Evolutionary conservation across 2,888 invertebrate genomes (phyloP), one percentile per base, ranked within the genome.

Genomic region (Caenorhabditis imperialis): DNA sequence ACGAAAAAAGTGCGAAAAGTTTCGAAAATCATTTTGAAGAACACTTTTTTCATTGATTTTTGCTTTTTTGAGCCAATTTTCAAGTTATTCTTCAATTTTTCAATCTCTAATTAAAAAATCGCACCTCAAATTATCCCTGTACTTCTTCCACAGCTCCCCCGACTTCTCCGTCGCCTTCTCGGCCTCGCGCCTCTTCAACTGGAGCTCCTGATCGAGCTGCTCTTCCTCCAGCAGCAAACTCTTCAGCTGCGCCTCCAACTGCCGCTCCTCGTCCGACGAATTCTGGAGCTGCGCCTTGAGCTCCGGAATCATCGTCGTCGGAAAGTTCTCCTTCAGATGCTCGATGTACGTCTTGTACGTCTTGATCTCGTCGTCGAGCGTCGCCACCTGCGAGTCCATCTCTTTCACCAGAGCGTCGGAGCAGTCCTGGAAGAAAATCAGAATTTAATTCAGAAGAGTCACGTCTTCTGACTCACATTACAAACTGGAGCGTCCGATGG

Each of bases 401-500:
- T 81, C 84, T 1, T 69, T 58, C 25, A 79, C 40, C 35, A 85
- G 70, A 27, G 78, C 78, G 22, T 78, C 79, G 12, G 86, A 79
- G 65, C 87, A 87, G 37, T 85, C 84, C 83, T 85, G 45, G 44
- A 81, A 60, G 20, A 27, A 18, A 38, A 23, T 3, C 7, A 60
- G 6, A n/a, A 58, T n/a, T 22, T 44, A 30, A 57, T 25, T 18
- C 7, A 20, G 27, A 53, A 30, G 14, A 10, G 16, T 22, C 38
- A 42, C 38, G 7, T 14, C 61, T 53, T 60, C 10, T 50, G 10
- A 44, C 69, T 53, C 50, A 86, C 86, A 73, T 75, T 77, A 58
- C 86, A 86, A 40, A 86, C 75, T 7, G 86, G 86, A 42, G 84
- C 77, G 20, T 86, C 81, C 12, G 81, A 67, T 7, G 85, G 83